phyloP scores from a whole-genome alignment of 2,113 vertebrate genomes.

The Ptyas mucosa region DNA sequence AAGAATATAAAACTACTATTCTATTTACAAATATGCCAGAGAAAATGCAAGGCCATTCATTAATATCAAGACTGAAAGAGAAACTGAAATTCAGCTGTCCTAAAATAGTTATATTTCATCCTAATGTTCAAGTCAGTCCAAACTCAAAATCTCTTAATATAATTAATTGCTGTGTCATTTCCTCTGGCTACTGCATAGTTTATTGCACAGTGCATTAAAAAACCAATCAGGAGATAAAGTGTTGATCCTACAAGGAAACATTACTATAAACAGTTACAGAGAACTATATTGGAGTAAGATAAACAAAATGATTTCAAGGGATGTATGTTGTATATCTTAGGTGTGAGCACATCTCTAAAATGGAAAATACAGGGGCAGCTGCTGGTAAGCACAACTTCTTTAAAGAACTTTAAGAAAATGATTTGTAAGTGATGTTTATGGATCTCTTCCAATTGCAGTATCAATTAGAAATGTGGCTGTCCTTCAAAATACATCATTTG shows the following conservation, averaged over 20 bases:
- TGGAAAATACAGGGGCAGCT: neutral
- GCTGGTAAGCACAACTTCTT: slow-evolving; percentile 20
- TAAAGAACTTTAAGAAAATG: slow-evolving; percentile 18
- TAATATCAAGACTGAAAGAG: neutral
- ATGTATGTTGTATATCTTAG: neutral
- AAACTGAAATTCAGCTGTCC: neutral
- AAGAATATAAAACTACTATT: neutral
- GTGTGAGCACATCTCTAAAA: neutral
- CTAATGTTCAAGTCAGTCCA: neutral
- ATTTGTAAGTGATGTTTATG: neutral
- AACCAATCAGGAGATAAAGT: slow-evolving; percentile 25
- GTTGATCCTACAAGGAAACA: slow-evolving; percentile 40
- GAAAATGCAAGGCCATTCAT: neutral
- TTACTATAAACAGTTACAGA: slow-evolving; percentile 44
- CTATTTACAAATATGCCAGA: neutral
- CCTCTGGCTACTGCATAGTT: slow-evolving; percentile 41
- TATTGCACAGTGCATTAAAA: slow-evolving; percentile 15
- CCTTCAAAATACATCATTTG: neutral
- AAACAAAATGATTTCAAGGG: slow-evolving; percentile 30
- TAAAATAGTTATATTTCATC: neutral
- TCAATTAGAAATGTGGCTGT: neutral
- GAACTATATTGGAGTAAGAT: slow-evolving; percentile 39
- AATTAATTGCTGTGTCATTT: slow-evolving; percentile 40
- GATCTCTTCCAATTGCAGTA: neutral
- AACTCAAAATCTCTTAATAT: neutral